phyloP scores from a whole-genome alignment of 1,140 invertebrate species.

The Magallana gigas region DNA sequence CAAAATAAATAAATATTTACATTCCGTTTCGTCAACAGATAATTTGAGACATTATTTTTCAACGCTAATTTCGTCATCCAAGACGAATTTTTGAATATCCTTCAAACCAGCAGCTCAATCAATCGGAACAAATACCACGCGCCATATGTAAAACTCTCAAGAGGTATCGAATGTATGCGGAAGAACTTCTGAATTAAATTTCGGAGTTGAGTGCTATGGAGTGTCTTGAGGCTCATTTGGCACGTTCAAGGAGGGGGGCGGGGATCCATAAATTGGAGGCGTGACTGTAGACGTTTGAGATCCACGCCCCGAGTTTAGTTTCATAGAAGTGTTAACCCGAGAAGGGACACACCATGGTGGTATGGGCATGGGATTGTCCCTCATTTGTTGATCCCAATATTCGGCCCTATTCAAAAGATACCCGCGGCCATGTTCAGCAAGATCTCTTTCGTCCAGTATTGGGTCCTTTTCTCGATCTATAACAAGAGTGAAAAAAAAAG shows the following conservation, averaged over 20 bases:
- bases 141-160: not conserved
- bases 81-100: no score
- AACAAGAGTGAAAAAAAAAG: not conserved
- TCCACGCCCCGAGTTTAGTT: slow-evolving; percentile 42
- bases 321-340: slow-evolving; percentile 44
- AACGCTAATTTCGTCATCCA: no score
- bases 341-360: slow-evolving; percentile 53
- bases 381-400: slow-evolving; percentile 56
- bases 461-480: slow-evolving; percentile 33
- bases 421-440: slow-evolving; percentile 58
- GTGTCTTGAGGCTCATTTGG: slow-evolving; percentile 9
- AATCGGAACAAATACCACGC: no score
- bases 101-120: no score
- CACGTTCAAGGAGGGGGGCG: not conserved
- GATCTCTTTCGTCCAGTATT: slow-evolving; percentile 47
- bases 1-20: no score
- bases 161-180: not conserved
- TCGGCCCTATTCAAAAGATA: slow-evolving; percentile 59
- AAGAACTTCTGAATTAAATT: not conserved
- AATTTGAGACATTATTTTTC: not conserved
- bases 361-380: slow-evolving; percentile 33
- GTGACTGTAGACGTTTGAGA: slow-evolving; percentile 45
- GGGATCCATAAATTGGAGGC: slow-evolving; percentile 14
- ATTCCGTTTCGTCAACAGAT: not conserved
- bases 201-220: not conserved